A percentile compares a stretch with the other conserved stretches of the same genome.
Evolutionary conservation across 2,797 vertebrate species (phyloP).

Genomic region (Gallinago stenura): DNA sequence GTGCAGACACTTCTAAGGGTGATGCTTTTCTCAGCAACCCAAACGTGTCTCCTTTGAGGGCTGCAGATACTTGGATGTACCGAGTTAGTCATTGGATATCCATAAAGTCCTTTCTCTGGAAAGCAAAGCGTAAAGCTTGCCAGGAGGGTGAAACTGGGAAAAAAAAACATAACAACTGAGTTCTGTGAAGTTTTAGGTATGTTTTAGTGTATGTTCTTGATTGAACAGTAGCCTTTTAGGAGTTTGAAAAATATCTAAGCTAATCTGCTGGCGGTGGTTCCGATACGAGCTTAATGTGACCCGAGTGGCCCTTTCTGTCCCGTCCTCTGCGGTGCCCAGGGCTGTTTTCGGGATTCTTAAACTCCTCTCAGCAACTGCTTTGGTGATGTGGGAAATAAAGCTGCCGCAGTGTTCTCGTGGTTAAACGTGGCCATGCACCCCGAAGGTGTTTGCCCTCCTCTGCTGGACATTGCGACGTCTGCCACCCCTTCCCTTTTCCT

Average conservation of each 20-base stretch:
- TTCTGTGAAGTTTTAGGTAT: background rate
- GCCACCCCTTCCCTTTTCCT: background rate
- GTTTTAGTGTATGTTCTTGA: background rate
- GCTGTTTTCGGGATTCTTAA: background rate
- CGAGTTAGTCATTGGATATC: background rate
- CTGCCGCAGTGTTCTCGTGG: accelerated
- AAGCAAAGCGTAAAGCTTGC: background rate
- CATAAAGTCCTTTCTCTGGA: conserved; percentile 2
- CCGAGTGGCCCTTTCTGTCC: background rate
- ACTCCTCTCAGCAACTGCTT: background rate
- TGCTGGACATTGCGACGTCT: background rate
- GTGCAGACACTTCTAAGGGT: background rate
- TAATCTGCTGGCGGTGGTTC: background rate
- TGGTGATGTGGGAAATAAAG: background rate
- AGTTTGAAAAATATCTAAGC: background rate
- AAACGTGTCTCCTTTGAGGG: background rate
- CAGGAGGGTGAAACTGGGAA: background rate
- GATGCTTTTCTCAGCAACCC: background rate
- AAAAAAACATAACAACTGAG: background rate
- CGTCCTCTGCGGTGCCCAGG: background rate
- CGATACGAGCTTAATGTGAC: background rate
- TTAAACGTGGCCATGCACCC: accelerated
- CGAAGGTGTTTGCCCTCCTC: accelerated
- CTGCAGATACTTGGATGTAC: background rate
- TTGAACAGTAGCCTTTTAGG: background rate